phyloP scores from a whole-genome alignment of 1,140 invertebrate species.

The Cyphomyrmex costatus region DNA sequence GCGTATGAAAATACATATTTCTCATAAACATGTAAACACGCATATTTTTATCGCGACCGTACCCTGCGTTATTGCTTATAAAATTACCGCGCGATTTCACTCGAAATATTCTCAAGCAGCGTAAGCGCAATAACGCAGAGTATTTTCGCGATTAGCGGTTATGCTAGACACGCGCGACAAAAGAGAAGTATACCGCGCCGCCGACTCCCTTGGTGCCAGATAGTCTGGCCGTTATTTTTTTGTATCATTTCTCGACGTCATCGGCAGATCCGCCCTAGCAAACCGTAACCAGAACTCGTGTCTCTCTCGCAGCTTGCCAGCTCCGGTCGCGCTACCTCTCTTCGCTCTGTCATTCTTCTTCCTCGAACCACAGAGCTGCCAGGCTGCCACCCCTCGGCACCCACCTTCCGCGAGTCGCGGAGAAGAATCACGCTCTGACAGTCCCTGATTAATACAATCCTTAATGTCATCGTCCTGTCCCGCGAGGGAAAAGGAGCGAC shows the following conservation, averaged over 20 bases:
- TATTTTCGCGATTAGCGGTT: slow-evolving; percentile 38
- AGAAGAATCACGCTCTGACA: slow-evolving; percentile 82
- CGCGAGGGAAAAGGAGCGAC: slow-evolving; percentile 55
- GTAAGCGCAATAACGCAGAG: background rate
- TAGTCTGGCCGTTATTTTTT: slow-evolving; percentile 84
- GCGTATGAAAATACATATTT: background rate
- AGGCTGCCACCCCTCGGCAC: slow-evolving; percentile 68
- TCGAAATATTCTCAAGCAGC: slow-evolving; percentile 9
- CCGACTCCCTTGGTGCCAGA: slow-evolving; percentile 76
- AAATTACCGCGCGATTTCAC: slow-evolving; percentile 12
- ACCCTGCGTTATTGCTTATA: too few relatives aligned
- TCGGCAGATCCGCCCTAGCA: slow-evolving; percentile 83
- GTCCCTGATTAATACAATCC: slow-evolving; percentile 86
- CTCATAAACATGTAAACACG: background rate
- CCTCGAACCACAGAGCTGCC: slow-evolving; percentile 70
- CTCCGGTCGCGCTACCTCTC: slow-evolving; percentile 51
- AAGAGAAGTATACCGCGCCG: slow-evolving; percentile 7
- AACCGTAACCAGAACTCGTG: slow-evolving; percentile 78
- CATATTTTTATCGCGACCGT: background rate
- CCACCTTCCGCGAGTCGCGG: slow-evolving; percentile 64
- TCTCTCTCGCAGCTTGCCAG: slow-evolving; percentile 73
- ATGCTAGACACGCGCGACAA: slow-evolving; percentile 41
- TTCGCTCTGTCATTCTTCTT: slow-evolving; percentile 78
- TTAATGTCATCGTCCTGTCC: slow-evolving; percentile 80
- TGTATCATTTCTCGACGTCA: slow-evolving; percentile 86